phyloP scores from a whole-genome alignment of 2,888 invertebrate genomes.

The Arctia plantaginis region DNA sequence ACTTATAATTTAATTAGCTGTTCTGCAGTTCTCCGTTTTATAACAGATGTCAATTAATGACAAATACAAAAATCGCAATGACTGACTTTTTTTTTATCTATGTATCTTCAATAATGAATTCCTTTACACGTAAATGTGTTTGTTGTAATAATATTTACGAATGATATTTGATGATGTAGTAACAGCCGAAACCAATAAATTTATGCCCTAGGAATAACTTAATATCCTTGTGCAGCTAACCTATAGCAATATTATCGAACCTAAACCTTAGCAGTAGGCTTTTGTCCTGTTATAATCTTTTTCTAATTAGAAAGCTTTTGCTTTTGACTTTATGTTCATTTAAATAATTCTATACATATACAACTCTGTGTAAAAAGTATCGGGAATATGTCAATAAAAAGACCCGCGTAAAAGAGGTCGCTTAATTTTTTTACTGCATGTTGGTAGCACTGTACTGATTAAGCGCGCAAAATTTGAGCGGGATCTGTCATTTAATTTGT shows the following conservation, averaged over 20 bases:
- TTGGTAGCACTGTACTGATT: too few relatives aligned
- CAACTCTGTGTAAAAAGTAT: too few relatives aligned
- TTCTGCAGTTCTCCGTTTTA: background rate
- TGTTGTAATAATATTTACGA: background rate
- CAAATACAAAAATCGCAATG: background rate
- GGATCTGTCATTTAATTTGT: too few relatives aligned
- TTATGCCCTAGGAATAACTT: background rate
- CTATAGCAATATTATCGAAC: background rate
- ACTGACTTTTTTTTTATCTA: background rate
- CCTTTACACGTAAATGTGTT: background rate
- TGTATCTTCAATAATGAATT: background rate
- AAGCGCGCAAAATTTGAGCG: too few relatives aligned
- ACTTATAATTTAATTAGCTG: background rate
- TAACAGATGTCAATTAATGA: too few relatives aligned
- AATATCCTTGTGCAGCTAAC: background rate
- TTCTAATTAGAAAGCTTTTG: background rate
- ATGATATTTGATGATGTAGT: background rate
- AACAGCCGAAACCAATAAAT: background rate
- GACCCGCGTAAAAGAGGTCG: too few relatives aligned
- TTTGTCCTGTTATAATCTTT: background rate
- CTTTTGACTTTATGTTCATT: background rate
- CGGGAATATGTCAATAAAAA: too few relatives aligned
- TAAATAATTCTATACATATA: too few relatives aligned
- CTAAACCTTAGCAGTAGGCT: background rate
- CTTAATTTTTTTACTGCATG: too few relatives aligned